Evolutionary conservation across 2,797 vertebrate species (phyloP).

Genomic region (Sciurus carolinensis): DNA sequence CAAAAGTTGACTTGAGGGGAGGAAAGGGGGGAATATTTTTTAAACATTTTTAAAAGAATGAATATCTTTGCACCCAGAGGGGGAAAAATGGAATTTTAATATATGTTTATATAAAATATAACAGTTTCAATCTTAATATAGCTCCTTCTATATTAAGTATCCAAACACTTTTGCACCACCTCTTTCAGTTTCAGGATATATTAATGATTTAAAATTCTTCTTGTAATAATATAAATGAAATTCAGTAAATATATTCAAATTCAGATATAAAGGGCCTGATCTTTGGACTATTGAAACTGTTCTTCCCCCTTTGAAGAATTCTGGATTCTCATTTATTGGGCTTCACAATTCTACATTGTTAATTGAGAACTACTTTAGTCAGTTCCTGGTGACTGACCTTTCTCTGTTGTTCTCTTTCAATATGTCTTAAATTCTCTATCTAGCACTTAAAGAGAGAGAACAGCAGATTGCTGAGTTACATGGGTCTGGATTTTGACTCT

Average conservation of each 20-base stretch:
- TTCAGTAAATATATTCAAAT: neutral
- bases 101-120: conserved; percentile 88
- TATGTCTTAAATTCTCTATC: conserved; percentile 37
- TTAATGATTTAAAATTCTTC: conserved; percentile 3
- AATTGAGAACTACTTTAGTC: neutral
- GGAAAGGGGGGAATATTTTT: conserved; percentile 85
- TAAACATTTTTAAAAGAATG: conserved; percentile 90
- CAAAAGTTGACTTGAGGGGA: conserved; percentile 91
- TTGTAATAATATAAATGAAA: conserved; percentile 28
- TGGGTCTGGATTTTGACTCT: neutral
- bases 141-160: neutral
- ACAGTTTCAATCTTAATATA: neutral
- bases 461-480: conserved; percentile 44
- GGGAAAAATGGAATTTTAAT: conserved; percentile 90
- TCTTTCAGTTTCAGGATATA: neutral
- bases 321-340: neutral
- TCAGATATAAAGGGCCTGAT: neutral
- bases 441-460: conserved; percentile 83
- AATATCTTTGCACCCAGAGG: conserved; percentile 90
- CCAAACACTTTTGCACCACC: neutral
- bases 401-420: neutral
- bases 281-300: neutral
- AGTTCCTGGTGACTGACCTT: neutral
- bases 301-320: neutral
- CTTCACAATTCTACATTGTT: neutral